Evolutionary conservation across 2,888 invertebrate genomes (phyloP).

Genomic region (Eilema caniola): DNA sequence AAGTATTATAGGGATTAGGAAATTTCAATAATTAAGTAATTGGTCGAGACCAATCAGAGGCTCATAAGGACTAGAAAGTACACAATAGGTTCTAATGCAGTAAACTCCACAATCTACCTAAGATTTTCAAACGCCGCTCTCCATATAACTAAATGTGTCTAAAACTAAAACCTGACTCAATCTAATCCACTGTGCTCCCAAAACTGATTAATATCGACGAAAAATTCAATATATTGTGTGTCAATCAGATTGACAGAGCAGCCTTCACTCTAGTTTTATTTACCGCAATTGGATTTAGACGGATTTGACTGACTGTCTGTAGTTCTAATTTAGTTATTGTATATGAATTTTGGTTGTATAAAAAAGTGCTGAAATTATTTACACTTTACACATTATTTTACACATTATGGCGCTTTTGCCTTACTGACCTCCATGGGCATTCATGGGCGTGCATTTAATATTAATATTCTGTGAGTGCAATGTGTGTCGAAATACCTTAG

Average conservation of each 20-base stretch:
- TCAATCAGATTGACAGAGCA: constrained; percentile 1
- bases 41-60: too few species aligned
- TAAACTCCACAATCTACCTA: too few species aligned
- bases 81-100: too few species aligned
- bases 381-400: too few species aligned
- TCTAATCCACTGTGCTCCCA: background rate
- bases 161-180: background rate
- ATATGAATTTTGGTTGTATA: background rate
- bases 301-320: background rate
- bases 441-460: too few species aligned
- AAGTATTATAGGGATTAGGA: too few species aligned
- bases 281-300: background rate
- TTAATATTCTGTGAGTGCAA: too few species aligned
- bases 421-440: too few species aligned
- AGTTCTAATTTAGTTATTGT: background rate
- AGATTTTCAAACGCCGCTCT: background rate
- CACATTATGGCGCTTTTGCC: too few species aligned
- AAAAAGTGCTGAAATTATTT: background rate
- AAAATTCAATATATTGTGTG: constrained; percentile 21
- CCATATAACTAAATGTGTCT: background rate
- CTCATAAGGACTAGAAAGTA: too few species aligned
- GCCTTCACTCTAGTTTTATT: constrained; percentile 29
- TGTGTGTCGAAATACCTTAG: too few species aligned
- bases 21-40: too few species aligned
- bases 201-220: constrained; percentile 41